A percentile compares a stretch with the other conserved stretches of the same genome.
These are phyloP conservation scores for Lasioglossum vierecki DNA, from an alignment of 2,888 invertebrate genomes.

Conservation along the genomic window DNA sequence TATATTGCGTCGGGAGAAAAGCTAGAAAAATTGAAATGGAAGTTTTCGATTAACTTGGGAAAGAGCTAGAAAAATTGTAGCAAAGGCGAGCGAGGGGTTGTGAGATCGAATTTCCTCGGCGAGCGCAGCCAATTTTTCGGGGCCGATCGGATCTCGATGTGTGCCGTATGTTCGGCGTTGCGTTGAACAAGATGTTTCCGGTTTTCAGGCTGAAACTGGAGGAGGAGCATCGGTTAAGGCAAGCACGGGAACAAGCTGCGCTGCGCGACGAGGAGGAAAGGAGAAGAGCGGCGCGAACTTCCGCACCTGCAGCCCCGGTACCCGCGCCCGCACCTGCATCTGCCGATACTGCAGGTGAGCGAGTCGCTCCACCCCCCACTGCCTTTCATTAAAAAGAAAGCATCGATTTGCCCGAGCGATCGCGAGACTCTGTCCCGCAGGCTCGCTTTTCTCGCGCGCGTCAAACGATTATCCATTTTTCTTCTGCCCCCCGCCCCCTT, in stretches of 20 bases:
- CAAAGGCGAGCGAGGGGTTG: not conserved
- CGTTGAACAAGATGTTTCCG: conserved; percentile 42
- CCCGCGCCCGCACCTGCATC: conserved; percentile 81
- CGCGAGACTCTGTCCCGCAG: conserved; percentile 62
- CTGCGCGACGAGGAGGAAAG: conserved; percentile 86
- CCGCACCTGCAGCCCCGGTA: conserved; percentile 80
- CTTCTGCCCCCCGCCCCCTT: not conserved
- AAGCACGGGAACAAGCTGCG: conserved; percentile 86
- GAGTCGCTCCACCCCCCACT: conserved; percentile 84
- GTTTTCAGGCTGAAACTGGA: conserved; percentile 87
- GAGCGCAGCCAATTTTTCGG: not conserved
- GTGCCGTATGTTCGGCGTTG: not conserved
- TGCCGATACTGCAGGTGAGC: conserved; percentile 83
- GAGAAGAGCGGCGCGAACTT: conserved; percentile 81
- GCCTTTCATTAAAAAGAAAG: conserved; percentile 82
- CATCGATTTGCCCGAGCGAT: conserved; percentile 69
- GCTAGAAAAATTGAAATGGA: not conserved
- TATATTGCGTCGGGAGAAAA: not conserved
- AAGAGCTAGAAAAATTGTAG: not conserved
- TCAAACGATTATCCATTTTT: conserved; percentile 22
- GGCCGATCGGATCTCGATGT: not conserved
- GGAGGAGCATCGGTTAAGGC: conserved; percentile 88
- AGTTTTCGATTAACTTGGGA: not conserved
- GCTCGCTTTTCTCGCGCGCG: conserved; percentile 44
- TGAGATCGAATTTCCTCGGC: not conserved